Conservation (phyloP, 2,888 invertebrate genomes). For the Limnephilus lunatus region DNA sequence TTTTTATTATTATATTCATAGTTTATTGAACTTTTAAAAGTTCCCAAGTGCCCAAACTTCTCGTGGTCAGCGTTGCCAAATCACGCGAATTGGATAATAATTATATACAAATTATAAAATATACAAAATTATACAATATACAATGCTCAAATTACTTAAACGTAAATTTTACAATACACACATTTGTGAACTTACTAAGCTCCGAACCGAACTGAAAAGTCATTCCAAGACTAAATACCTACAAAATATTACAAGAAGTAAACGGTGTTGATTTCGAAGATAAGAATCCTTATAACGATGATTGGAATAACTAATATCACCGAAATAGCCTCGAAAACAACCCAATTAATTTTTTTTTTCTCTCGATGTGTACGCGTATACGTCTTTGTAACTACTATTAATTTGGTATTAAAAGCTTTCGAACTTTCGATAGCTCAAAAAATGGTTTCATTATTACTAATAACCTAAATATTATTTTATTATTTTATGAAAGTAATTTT, state of each 20-base stretch:
- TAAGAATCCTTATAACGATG: neutral
- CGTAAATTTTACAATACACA: neutral
- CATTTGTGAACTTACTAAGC: neutral
- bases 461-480: no score
- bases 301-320: neutral
- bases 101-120: no score
- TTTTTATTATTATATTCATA: neutral
- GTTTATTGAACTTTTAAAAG: neutral
- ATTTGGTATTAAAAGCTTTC: neutral
- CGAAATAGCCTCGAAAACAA: neutral
- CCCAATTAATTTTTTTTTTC: neutral
- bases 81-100: no score
- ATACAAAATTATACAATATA: no score
- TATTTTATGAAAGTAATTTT: no score
- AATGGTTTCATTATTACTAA: neutral
- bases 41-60: neutral
- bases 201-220: neutral
- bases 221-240: neutral
- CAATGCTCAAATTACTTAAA: no score
- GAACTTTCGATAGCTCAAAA: neutral
- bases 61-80: neutral
- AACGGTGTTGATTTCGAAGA: neutral
- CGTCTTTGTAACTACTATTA: neutral
- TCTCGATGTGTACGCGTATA: neutral
- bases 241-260: neutral